Evolutionary conservation across 2,797 vertebrate genomes (phyloP).

Genomic region (Erethizon dorsatum): DNA sequence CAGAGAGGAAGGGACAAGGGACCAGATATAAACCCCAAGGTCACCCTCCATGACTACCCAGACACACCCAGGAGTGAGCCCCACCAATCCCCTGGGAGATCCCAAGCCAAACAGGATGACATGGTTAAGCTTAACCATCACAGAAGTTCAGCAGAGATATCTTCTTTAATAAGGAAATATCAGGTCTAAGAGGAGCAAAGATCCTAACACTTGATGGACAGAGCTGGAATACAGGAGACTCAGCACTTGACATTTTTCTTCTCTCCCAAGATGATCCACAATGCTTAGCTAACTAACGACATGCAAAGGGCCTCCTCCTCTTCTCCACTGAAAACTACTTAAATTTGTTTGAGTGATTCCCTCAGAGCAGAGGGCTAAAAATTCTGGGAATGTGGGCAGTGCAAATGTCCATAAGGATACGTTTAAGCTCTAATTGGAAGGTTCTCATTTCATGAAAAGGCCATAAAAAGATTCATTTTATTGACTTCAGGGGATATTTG

Average conservation of each 20-base stretch:
- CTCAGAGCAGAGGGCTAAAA: neutral
- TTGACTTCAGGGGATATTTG: neutral
- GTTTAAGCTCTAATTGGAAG: neutral
- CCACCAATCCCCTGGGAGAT: neutral
- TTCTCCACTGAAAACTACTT: neutral
- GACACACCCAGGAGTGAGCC: neutral
- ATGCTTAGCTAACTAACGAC: neutral
- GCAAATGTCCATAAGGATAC: too few relatives aligned
- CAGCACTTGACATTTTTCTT: too few relatives aligned
- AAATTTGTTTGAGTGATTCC: neutral
- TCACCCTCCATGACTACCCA: neutral
- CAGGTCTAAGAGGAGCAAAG: neutral
- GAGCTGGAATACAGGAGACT: neutral
- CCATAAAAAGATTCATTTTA: neutral
- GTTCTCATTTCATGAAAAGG: neutral
- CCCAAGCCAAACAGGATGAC: neutral
- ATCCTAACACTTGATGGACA: neutral
- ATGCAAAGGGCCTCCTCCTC: neutral
- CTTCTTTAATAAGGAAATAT: neutral
- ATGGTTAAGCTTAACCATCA: neutral
- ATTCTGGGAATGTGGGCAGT: neutral
- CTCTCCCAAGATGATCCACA: neutral
- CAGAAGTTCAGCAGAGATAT: neutral
- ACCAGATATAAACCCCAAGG: neutral
- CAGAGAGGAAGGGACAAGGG: neutral